A percentile compares a stretch with the other conserved stretches of the same genome.
Evolutionary conservation across 2,888 invertebrate species (phyloP).

Genomic region (Pharmacophagus antenor): DNA sequence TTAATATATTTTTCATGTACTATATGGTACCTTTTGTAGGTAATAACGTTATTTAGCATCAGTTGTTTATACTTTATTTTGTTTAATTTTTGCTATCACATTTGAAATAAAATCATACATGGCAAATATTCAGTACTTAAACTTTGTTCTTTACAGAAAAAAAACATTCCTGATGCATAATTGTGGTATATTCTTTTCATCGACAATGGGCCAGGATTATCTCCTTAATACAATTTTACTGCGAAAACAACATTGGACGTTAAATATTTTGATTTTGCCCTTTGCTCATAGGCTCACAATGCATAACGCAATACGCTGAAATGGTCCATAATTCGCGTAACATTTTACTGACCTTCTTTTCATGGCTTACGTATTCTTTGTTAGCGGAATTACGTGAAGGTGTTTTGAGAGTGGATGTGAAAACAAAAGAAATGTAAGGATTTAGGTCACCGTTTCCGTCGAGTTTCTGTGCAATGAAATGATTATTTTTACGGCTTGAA

Average conservation of each 20-base stretch:
- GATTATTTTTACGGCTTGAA: conserved; percentile 17
- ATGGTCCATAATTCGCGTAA: conserved; percentile 69
- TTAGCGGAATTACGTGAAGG: conserved; percentile 28
- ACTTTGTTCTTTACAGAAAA: too few species aligned
- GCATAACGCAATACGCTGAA: conserved; percentile 68
- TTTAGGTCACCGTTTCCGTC: conserved; percentile 23
- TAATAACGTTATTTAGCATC: too few species aligned
- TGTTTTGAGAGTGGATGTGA: conserved; percentile 29
- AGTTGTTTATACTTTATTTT: too few species aligned
- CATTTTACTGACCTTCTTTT: conserved; percentile 68
- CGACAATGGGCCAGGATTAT: too few species aligned
- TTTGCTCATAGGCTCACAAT: conserved; percentile 68
- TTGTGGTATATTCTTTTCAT: too few species aligned
- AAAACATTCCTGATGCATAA: too few species aligned
- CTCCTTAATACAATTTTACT: too few species aligned
- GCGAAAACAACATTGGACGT: too few species aligned
- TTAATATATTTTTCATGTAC: conserved; percentile 13
- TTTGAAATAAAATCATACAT: too few species aligned
- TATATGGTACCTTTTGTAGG: too few species aligned
- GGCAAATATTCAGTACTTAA: too few species aligned
- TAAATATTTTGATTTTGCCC: conserved; percentile 49
- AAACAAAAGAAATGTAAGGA: conserved; percentile 28
- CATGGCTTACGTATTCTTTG: conserved; percentile 31
- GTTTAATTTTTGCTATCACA: too few species aligned
- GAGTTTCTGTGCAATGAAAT: conserved; percentile 20